Conservation (phyloP, 2,888 invertebrate genomes). For the Xestia ashworthii region DNA sequence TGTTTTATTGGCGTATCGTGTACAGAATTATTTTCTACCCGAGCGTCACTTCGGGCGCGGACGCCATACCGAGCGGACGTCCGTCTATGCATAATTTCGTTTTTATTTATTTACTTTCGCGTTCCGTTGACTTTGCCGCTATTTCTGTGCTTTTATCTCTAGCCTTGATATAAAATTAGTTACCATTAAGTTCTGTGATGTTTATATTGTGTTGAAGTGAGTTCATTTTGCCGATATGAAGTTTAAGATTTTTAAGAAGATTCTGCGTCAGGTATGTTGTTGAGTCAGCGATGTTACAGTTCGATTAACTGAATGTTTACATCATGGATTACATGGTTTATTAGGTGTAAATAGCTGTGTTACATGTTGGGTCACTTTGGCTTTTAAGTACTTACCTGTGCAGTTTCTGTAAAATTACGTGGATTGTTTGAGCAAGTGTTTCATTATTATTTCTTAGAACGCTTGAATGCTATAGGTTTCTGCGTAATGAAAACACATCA, state of each 20-base stretch:
- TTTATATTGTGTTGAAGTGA: conserved; percentile 69
- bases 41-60: conserved; percentile 64
- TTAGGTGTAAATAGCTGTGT: conserved; percentile 45
- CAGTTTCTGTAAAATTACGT: conserved; percentile 32
- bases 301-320: conserved; percentile 54
- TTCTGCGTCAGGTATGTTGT: conserved; percentile 80
- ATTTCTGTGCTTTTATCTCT: conserved; percentile 71
- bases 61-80: conserved; percentile 67
- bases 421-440: conserved; percentile 55
- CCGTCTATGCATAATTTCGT: conserved; percentile 41
- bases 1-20: conserved; percentile 59
- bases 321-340: conserved; percentile 41
- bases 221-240: conserved; percentile 76
- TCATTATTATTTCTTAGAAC: conserved; percentile 10
- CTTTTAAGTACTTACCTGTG: conserved; percentile 3
- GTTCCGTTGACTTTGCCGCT: conserved; percentile 66
- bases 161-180: conserved; percentile 74
- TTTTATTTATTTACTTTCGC: conserved; percentile 69
- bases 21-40: conserved; percentile 63
- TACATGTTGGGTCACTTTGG: conserved; percentile 34
- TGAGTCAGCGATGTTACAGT: conserved; percentile 68
- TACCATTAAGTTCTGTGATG: conserved; percentile 71
- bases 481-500: not conserved
- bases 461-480: conserved; percentile 14
- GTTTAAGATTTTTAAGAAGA: conserved; percentile 87